Base-by-base conservation (phyloP, 2,888 invertebrate genomes). In the Lithophane ornitopus region DNA sequence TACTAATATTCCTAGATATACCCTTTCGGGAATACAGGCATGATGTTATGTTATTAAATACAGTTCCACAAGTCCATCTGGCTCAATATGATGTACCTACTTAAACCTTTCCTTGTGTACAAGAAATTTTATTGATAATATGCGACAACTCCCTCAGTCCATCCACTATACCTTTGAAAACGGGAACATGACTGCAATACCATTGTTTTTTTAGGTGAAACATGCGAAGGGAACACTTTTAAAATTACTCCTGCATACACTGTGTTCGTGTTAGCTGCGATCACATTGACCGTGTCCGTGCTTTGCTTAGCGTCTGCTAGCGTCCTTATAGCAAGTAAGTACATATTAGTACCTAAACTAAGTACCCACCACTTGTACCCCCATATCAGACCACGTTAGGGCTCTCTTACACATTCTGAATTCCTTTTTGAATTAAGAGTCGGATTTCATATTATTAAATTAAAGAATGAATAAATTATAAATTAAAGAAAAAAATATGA, bases 181-280 rank as follows among this genome's bases (percentile, higher is more conserved):
- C 14, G 14, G 3, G 28, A 46, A 28, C 14, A 28, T 66, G 3
- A 46, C 12, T 65, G 4, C 2, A 22, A 34, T n/a, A 39, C 2
- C 11, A 67, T n/a, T 52, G 12, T n/a, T 39, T 34, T 65, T 67
- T 39, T 56, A 67, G 67, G 39, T 56, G 19, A n/a, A 2, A 7
- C 39, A 39, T 67, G 67, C n/a, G 2, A n/a, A 3, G 2, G 3
- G 16, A 0, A 7, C 11, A 0, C 1, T 3, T 8, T 16, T 8
- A 80, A 78, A 9, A 69, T 93, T 2, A 94, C 92, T 8, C 81
- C 85, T 12, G 87, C 93, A 0, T 77, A 91, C 3, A 90, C 93
- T 8, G 90, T 94, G 11, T 93, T 92, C 63, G 84, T 93, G 16
- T 75, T 94, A 11, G 77, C 89, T 14, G 67, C 89, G 1, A 70